A percentile compares a stretch with the other conserved stretches of the same genome.
Evolutionary conservation across 2,113 vertebrate genomes (phyloP).

Genomic region (Aphyosemion australe): DNA sequence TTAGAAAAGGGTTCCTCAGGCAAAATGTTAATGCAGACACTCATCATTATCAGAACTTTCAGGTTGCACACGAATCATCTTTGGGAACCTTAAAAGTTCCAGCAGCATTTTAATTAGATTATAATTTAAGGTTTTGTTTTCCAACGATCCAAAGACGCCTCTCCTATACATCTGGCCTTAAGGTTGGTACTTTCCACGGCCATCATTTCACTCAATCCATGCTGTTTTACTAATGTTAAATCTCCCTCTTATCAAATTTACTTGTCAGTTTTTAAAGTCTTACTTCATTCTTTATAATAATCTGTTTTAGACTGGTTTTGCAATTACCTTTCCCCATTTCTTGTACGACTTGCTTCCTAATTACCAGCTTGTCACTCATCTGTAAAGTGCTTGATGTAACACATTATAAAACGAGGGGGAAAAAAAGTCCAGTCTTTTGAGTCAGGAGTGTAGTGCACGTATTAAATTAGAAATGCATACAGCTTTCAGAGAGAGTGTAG

Average conservation of each 20-base stretch:
- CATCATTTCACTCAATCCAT: not conserved
- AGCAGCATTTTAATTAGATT: too few relatives aligned
- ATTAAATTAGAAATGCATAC: constrained; percentile 16
- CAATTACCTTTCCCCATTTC: not conserved
- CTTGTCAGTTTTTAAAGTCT: not conserved
- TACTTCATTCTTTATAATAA: not conserved
- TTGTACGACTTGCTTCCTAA: not conserved
- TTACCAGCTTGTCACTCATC: constrained; percentile 4
- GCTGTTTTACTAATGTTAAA: not conserved
- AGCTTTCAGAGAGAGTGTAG: constrained; percentile 15
- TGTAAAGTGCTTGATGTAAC: not conserved
- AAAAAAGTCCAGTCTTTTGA: not conserved
- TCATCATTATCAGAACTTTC: too few relatives aligned
- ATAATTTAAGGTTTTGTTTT: too few relatives aligned
- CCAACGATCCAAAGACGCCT: too few relatives aligned
- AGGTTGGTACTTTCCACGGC: not conserved
- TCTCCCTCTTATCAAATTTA: not conserved
- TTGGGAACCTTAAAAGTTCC: too few relatives aligned
- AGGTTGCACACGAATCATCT: too few relatives aligned
- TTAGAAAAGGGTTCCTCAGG: too few relatives aligned
- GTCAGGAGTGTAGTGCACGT: not conserved
- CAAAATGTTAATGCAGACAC: too few relatives aligned
- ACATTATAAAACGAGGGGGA: not conserved
- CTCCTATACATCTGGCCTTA: not conserved
- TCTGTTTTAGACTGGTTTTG: not conserved